Evolutionary conservation across 1,140 invertebrate genomes (phyloP), one percentile per base, ranked within the genome.

Genomic region (Bombus waltoni): DNA sequence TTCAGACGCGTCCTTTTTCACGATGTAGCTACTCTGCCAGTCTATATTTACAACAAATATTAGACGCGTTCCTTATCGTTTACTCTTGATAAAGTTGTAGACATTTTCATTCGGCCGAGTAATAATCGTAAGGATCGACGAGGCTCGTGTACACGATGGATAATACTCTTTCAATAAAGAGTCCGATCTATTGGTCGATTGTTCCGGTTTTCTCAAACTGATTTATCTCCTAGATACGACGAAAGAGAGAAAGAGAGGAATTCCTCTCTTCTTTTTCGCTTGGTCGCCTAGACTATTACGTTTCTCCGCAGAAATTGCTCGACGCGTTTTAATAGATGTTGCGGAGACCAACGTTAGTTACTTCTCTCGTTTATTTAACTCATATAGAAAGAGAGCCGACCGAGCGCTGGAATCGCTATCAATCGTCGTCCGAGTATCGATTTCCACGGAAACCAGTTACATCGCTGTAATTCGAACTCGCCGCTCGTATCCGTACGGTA

Each of bases 401-500:
- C 28, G 53, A 44, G 35, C 28, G 18, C 68, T 62, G 32, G 40
- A 79, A 65, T 83, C 62, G 47, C 85, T 84, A 76, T 87, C 85
- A 83, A 87, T 88, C 76, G 81, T 73, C 42, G 42, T 57, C 40
- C 15, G 28, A 53, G 85, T 88, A 88, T 88, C 75, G 85, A 80
- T 88, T 88, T 88, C 75, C 47, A 80, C 80, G 81, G 71, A 79
- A 87, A 88, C 81, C 71, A 83, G 77, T 71, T 70, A 47, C 32
- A 80, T 72, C 71, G 65, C 66, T n/a, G 87, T 88, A 87, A 87
- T 87, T 88, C 47, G 85, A 88, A 68, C 81, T 53, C 42, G 18
- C 35, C 38, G 35, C 74, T 71, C 65, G 66, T 83, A 84, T 83
- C 85, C 81, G 85, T 87, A 76, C 44, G 70, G 71, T 84, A 59